Evolutionary conservation across 2,113 vertebrate species (phyloP), one percentile per base, ranked within the genome.

Genomic region (Anarhynchus alexandrinus): DNA sequence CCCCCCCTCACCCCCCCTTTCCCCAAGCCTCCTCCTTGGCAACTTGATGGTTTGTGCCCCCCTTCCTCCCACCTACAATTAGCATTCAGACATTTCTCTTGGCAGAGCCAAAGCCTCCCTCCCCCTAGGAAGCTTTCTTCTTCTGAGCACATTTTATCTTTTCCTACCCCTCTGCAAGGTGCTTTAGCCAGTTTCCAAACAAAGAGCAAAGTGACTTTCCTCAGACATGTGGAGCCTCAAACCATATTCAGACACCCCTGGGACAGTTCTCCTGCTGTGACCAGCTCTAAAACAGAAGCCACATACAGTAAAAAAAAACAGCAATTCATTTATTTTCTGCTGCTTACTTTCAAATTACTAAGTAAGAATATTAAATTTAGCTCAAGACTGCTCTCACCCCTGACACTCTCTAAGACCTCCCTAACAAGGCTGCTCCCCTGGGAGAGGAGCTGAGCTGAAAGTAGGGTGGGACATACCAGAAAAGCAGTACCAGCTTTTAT

Each of bases 121-220:
- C 70, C 22, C 96, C 34, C 49, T n/a, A 95, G 78, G 93, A 93
- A 95, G 87, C 89, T 72, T 93, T 94, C 92, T 91, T 96, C 87
- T 82, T 97, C 89, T 45, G 51, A 94, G 71, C 93, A 91, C 54
- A 80, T 91, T 96, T 96, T 96, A 82, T 95, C 81, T 96, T 89
- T 82, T 61, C 54, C 90, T 95, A 66, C 4, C 67, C 85, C 54
- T 96, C 70, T 85, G 74, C 92, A 96, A 96, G 93, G 96, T 97
- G 93, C 91, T 93, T 85, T 45, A 96, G 85, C 94, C 92, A 96
- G 92, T 80, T 93, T 82, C 92, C 42, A 85, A 88, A 96, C 94
- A 97, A 96, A 96, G 93, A 80, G 87, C 71, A 73, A 95, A 97
- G 79, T 95, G 84, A 96, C 96, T 96, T 96, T 69, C 13, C 71